Evolutionary conservation across 2,113 vertebrate genomes (phyloP).

Genomic region (Trichechus manatus): DNA sequence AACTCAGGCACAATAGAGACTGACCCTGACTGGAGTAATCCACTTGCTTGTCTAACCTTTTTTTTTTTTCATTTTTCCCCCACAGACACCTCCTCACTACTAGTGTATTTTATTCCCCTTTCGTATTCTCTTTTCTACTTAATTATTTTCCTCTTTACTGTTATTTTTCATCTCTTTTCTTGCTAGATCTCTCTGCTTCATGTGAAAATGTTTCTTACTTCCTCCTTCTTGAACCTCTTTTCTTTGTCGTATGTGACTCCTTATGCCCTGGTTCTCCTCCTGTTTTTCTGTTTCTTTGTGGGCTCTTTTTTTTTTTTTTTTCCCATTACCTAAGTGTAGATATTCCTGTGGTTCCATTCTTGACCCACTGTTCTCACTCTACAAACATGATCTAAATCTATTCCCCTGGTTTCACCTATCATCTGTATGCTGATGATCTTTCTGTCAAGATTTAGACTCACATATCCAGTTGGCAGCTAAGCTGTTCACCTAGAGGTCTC

Average conservation of each 20-base stretch:
- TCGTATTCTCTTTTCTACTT: constrained; percentile 36
- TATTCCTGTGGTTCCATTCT: constrained; percentile 43
- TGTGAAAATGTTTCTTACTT: constrained; percentile 50
- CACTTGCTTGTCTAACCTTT: constrained; percentile 48
- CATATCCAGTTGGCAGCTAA: constrained; percentile 19
- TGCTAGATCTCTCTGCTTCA: constrained; percentile 30
- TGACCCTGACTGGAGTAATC: constrained; percentile 40
- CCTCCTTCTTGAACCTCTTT: constrained; percentile 12
- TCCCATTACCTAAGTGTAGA: background rate
- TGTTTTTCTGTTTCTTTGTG: background rate
- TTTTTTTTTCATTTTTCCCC: background rate
- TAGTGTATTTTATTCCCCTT: constrained; percentile 46
- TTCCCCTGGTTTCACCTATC: constrained; percentile 48
- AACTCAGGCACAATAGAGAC: constrained; percentile 38
- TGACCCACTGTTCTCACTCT: constrained; percentile 37
- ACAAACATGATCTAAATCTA: constrained; percentile 12
- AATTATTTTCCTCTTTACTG: constrained; percentile 7
- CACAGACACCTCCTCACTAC: constrained; percentile 52
- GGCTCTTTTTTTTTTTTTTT: background rate
- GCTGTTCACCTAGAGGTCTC: constrained; percentile 51
- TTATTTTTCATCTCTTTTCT: constrained; percentile 38
- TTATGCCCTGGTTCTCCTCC: constrained; percentile 17
- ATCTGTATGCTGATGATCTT: constrained; percentile 32
- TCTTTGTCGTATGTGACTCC: constrained; percentile 42
- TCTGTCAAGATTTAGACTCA: constrained; percentile 31